Evolutionary conservation across 1,140 invertebrate species (phyloP).

Genomic region (Cecropterus lyciades): DNA sequence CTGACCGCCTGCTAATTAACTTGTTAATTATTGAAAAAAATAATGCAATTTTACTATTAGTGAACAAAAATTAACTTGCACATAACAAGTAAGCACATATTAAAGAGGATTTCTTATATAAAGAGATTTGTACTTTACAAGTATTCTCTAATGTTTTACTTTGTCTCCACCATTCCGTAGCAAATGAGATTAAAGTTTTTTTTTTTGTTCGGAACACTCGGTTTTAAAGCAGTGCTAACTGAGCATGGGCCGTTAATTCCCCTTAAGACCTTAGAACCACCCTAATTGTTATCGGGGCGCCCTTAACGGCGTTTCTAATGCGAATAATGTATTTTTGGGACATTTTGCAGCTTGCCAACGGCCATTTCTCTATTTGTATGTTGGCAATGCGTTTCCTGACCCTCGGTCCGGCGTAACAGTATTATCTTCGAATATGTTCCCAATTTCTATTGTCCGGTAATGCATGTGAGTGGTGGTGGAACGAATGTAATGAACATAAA

Average conservation of each 20-base stretch:
- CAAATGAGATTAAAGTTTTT: slow-evolving; percentile 17
- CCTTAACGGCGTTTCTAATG: slow-evolving; percentile 83
- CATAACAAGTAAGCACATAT: too few relatives aligned
- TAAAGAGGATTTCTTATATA: too few relatives aligned
- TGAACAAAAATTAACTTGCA: too few relatives aligned
- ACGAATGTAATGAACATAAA: slow-evolving; percentile 77
- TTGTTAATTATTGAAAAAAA: too few relatives aligned
- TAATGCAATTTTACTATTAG: too few relatives aligned
- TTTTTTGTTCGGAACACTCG: slow-evolving; percentile 2
- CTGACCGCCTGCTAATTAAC: too few relatives aligned
- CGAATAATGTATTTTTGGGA: slow-evolving; percentile 82
- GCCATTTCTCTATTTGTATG: slow-evolving; percentile 80
- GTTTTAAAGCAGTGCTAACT: slow-evolving; percentile 53
- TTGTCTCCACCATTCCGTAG: not conserved
- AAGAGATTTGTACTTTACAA: not conserved
- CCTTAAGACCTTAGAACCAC: slow-evolving; percentile 72
- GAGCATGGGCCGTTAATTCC: slow-evolving; percentile 71
- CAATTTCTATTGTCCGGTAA: slow-evolving; percentile 80
- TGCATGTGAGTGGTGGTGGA: slow-evolving; percentile 59
- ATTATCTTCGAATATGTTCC: slow-evolving; percentile 82
- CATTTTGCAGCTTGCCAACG: slow-evolving; percentile 80
- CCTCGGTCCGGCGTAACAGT: slow-evolving; percentile 68
- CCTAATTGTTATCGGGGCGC: slow-evolving; percentile 81
- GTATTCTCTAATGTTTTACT: slow-evolving; percentile 11
- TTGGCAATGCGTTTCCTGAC: slow-evolving; percentile 63